Percentiles rank a stretch among this genome's conserved stretches.
Evolutionary conservation across 1,140 invertebrate species (phyloP).

Genomic region (Kradibia gibbosae): DNA sequence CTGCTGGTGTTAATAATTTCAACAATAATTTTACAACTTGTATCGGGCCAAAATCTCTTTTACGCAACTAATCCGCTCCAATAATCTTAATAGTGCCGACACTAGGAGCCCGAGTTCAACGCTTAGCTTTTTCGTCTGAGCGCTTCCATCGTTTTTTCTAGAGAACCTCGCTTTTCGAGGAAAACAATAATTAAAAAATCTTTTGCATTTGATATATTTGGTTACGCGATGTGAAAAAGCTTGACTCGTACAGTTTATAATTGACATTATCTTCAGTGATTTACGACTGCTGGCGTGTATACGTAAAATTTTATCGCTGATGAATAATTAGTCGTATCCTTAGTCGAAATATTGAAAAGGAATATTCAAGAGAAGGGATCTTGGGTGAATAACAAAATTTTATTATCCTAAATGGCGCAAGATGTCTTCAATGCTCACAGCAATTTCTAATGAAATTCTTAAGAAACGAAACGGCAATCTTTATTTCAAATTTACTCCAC

Average conservation of each 20-base stretch:
- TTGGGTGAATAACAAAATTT: neutral
- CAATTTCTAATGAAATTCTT: neutral
- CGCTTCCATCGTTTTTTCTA: slow-evolving; percentile 4
- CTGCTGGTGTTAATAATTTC: no score
- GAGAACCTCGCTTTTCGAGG: neutral
- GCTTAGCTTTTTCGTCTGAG: neutral
- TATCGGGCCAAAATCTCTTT: slow-evolving; percentile 8
- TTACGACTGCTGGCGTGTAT: neutral
- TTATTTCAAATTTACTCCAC: no score
- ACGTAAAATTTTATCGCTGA: neutral
- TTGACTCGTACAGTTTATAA: no score
- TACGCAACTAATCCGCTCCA: neutral
- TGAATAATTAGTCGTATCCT: neutral
- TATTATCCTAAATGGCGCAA: neutral
- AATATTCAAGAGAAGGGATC: neutral
- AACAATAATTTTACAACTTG: no score
- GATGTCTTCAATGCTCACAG: neutral
- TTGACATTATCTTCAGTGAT: neutral
- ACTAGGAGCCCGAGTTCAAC: neutral
- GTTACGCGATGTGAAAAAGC: neutral
- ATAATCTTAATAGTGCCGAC: slow-evolving; percentile 1
- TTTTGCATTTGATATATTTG: slow-evolving; percentile 1
- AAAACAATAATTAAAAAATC: neutral
- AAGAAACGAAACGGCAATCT: no score
- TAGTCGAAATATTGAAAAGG: neutral